phyloP scores from a whole-genome alignment of 2,797 vertebrate species.

The Mionectes olivaceus region DNA sequence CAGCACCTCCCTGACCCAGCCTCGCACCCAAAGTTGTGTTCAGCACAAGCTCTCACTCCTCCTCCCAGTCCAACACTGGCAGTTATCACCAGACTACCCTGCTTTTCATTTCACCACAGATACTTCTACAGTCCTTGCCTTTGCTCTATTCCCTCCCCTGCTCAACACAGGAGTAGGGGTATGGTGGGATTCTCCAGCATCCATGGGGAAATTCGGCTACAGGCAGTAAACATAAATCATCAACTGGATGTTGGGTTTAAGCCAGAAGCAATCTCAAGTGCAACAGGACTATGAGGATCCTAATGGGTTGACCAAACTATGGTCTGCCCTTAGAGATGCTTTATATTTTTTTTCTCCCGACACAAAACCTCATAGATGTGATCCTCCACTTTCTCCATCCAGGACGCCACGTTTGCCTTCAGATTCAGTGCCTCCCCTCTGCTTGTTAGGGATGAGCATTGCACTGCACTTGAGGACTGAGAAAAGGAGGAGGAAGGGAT shows the following conservation, averaged over 20 bases:
- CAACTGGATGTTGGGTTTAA: not conserved
- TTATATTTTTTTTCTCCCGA: not conserved
- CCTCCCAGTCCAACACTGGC: not conserved
- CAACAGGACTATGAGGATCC: not conserved
- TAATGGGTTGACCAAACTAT: not conserved
- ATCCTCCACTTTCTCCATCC: not conserved
- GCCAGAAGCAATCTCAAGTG: not conserved
- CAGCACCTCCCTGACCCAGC: not conserved
- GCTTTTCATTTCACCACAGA: not conserved
- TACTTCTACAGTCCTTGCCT: not conserved
- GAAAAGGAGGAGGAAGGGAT: not conserved
- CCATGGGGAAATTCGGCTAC: not conserved
- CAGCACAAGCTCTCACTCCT: not conserved
- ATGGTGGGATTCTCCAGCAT: not conserved
- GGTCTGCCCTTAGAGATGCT: not conserved
- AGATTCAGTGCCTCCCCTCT: not conserved
- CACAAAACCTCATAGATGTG: not conserved
- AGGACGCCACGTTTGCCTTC: not conserved
- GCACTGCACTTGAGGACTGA: not conserved
- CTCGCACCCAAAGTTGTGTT: not conserved
- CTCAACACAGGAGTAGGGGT: fast-evolving
- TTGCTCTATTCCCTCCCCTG: not conserved
- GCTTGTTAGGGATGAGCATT: not conserved
- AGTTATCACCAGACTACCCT: not conserved
- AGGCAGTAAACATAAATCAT: not conserved